phyloP scores from a whole-genome alignment of 2,888 invertebrate genomes.

The Drosophila hamatofila region DNA sequence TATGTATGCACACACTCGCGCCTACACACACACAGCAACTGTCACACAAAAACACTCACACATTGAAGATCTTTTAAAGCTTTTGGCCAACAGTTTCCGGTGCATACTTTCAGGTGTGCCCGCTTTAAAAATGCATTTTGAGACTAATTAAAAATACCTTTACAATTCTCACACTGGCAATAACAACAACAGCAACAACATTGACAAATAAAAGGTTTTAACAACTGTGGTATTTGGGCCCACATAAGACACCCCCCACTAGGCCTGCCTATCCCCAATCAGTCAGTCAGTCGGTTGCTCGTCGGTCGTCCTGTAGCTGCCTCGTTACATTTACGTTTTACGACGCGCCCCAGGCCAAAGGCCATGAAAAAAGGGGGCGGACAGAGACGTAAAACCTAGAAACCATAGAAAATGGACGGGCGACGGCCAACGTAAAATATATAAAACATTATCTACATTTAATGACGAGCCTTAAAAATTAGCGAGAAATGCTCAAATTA shows the following conservation, averaged over 20 bases:
- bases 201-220: conserved; percentile 60
- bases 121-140: conserved; percentile 54
- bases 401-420: conserved; percentile 43
- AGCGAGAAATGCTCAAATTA: conserved; percentile 81
- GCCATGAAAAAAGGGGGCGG: conserved; percentile 33
- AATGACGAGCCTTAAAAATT: conserved; percentile 80
- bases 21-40: conserved; percentile 4
- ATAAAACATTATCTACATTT: conserved; percentile 82
- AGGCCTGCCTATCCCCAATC: conserved; percentile 9
- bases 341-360: conserved; percentile 64
- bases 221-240: conserved; percentile 48
- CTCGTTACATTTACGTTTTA: conserved; percentile 78
- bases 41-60: background rate
- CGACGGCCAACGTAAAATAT: conserved; percentile 50
- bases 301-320: conserved; percentile 43
- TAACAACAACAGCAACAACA: background rate
- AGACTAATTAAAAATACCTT: conserved; percentile 72
- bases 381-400: conserved; percentile 46
- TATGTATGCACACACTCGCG: conserved; percentile 18
- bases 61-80: conserved; percentile 31
- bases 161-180: conserved; percentile 48
- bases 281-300: conserved; percentile 19
- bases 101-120: conserved; percentile 22
- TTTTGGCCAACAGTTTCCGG: conserved; percentile 3
- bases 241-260: conserved; percentile 9